Base-by-base conservation (phyloP, 1,140 invertebrate species). In the Ooceraea biroi region DNA sequence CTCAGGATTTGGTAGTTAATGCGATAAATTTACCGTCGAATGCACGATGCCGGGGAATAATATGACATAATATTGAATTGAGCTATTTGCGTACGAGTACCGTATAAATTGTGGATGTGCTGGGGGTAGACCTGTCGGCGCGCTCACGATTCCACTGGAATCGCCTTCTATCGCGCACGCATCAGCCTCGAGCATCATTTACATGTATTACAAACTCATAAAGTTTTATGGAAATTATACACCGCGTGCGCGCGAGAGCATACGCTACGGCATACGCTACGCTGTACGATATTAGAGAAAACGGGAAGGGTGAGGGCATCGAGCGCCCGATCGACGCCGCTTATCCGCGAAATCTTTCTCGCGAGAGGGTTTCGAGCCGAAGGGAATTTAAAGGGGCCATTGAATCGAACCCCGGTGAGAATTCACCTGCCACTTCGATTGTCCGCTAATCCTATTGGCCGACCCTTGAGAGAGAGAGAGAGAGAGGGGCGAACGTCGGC, bases 391-490 rank as follows among this genome's bases (percentile, higher is more conserved):
- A 86, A 46, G 68, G 48, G 55, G 66, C 63, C 10, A 30, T 55
- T 17, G 65, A 84, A 48, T 84, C 36, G 71, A 84, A 58, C 11
- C 25, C 44, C 82, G 19, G 57, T 57, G 50, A 72, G 76, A 88
- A 82, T 85, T 74, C 61, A 69, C 76, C 52, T 61, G 46, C 52
- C 65, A 69, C 14, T 30, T 46, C 83, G 83, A 88, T 88, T 80
- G 73, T 71, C 68, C 86, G 66, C 61, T 83, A 83, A 83, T 86
- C 84, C 52, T 55, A 77, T 85, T 72, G 83, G 73, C 30, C 36
- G 57, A 14, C 19, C 48, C 61, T 36, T 55, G 55, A 60, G 86
- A 72, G 19, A 19, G 55, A 17, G 30, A 41, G 19, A 22, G 55
- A 60, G 86, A 72, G 19, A 19, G 55, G 12, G 30, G 50, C 27